Base-by-base conservation (phyloP, 2,797 vertebrate species). In the Botia kubotai region DNA sequence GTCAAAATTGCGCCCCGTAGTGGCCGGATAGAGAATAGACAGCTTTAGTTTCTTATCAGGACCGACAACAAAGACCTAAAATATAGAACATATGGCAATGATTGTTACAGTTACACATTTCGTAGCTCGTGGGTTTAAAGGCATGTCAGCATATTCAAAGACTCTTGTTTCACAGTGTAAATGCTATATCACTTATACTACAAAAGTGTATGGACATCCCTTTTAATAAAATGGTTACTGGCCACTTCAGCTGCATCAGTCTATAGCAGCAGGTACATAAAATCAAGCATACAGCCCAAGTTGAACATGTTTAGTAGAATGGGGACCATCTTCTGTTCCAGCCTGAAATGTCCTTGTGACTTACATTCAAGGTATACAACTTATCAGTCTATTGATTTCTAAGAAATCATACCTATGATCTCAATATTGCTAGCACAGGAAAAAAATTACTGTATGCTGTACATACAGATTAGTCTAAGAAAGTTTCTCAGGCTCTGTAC, bases 21-120 rank as follows among this genome's bases (percentile, higher is more conserved):
- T 98, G 72, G 98, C 98, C 2, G 97, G 98, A 85, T 99, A 99
- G 60, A 99, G 95, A 90, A 99, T 95, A 17, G 98, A 99, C 75
- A 99, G 94, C 90, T 99, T 99, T 91, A 99, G 84, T 88, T 93
- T 97, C 95, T 99, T 99, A 88, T 99, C 97, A 0, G 98, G 98
- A 23, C 97, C 98, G 69, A 99, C 93, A 84, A 99, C 10, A 57
- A 98, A 99, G 43, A 99, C 97, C 98, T 99, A 80, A 66, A 84
- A 62, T 19, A 58, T 14, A 21, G 75, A 0, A 76, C 53, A 50
- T 6, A 23, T n/a, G 1, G 13, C 26, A 1, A 11, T 43, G 39
- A 29, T 4, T 12, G 72, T 70, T 33, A 26, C n/a, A 71, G 50
- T 29, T 4, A 55, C 50, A 33, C 2, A 16, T 33, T 16, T 33